Base-by-base conservation (phyloP, 2,797 vertebrate genomes). In the Falco peregrinus region DNA sequence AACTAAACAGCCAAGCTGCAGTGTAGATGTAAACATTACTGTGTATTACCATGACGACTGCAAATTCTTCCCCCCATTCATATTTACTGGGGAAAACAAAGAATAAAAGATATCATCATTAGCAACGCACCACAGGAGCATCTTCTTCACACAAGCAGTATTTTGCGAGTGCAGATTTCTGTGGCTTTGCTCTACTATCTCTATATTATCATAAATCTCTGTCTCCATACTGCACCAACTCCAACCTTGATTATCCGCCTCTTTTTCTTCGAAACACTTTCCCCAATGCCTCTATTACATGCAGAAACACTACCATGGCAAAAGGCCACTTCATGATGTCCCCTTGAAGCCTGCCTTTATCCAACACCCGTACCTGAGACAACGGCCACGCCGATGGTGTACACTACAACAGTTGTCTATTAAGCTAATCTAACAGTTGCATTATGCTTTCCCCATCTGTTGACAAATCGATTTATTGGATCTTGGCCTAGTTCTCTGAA, bases 381-480 rank as follows among this genome's bases (percentile, higher is more conserved):
- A n/a, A 6, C 0, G 0, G 59, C 61, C 86, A 29, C 3, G 2
- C 74, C 81, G 57, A 56, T 21, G 45, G 77, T 9, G 41, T 3
- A 16, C 0, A 9, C 48, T 29, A 8, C 54, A 50, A 8, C 81
- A 88, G 77, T 26, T 82, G 81, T 20, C 47, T 35, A 6, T 22
- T 22, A 28, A 89, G 63, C 59, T 50, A 69, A 75, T 33, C 54
- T 22, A 84, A 57, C 65, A 87, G 48, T 2, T 73, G 74, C 51
- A 26, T 50, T 43, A 6, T 9, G 31, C 84, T 69, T 89, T 92
- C 78, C 57, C 84, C 75, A 95, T 89, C 84, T 95, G 93, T 39
- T 91, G 84, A 45, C 63, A 92, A 89, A 93, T 54, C 54, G 81
- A 65, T 61, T 65, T 35, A 61, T 1, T 93, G 87, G 41, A 87